These are phyloP conservation scores for Chunga burmeisteri DNA, from an alignment of 2,113 vertebrate genomes.

Conservation along the genomic window DNA sequence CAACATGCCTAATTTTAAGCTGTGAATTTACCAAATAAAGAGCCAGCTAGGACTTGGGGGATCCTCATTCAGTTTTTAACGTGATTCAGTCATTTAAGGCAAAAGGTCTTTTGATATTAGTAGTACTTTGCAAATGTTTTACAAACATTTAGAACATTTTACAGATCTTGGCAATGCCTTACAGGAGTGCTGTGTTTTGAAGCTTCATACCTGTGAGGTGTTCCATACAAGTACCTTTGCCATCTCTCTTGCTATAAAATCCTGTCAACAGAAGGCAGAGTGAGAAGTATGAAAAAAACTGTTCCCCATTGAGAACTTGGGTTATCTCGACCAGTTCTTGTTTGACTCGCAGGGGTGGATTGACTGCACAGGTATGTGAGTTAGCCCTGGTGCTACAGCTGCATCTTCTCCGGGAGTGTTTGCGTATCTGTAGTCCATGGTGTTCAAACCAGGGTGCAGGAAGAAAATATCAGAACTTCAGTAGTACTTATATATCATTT, in stretches of 20 bases:
- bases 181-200: not conserved
- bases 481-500: too few species aligned
- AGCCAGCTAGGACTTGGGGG: not conserved
- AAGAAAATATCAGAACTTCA: not conserved
- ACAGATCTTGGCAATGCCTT: not conserved
- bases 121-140: not conserved
- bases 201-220: not conserved
- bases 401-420: not conserved
- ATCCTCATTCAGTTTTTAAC: not conserved
- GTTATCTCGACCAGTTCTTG: not conserved
- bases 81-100: not conserved
- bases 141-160: not conserved
- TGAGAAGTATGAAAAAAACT: not conserved
- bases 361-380: not conserved
- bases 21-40: not conserved
- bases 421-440: rapidly evolving
- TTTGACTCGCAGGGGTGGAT: too few species aligned
- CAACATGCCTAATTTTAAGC: not conserved
- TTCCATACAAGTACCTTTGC: not conserved
- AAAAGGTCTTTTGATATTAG: not conserved
- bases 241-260: not conserved
- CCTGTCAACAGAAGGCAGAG: not conserved
- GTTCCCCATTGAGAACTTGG: not conserved
- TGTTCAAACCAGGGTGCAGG: not conserved
- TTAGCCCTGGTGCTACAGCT: too few species aligned